Conservation (phyloP, 2,113 vertebrate genomes). For the Anhinga anhinga region DNA sequence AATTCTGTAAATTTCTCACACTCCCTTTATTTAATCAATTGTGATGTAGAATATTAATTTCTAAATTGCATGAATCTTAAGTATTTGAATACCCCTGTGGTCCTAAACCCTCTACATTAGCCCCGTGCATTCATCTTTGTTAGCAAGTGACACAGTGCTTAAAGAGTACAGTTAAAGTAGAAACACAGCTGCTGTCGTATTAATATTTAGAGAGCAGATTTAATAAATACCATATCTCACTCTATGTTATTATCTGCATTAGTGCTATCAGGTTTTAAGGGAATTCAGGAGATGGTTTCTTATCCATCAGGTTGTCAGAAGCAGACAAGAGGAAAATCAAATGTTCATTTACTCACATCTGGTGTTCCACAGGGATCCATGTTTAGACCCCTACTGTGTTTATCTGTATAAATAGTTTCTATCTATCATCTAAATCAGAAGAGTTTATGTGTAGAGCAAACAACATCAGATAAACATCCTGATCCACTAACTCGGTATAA, state of each 20-base stretch:
- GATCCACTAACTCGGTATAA: background rate
- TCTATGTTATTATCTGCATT: constrained; percentile 65
- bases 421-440: constrained; percentile 81
- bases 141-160: constrained; percentile 67
- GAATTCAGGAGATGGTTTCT: constrained; percentile 76
- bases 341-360: constrained; percentile 78
- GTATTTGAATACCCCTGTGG: constrained; percentile 42
- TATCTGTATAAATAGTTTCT: constrained; percentile 81
- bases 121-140: constrained; percentile 70
- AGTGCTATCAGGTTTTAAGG: constrained; percentile 71
- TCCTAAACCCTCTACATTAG: constrained; percentile 34
- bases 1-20: constrained; percentile 50
- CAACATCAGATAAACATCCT: constrained; percentile 45
- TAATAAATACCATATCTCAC: constrained; percentile 75
- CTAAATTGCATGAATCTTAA: constrained; percentile 56
- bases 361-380: constrained; percentile 70
- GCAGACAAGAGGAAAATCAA: constrained; percentile 75
- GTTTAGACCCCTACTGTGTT: constrained; percentile 77
- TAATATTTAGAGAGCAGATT: constrained; percentile 79
- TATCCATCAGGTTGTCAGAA: constrained; percentile 81
- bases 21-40: constrained; percentile 58
- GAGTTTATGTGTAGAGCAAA: constrained; percentile 63
- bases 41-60: constrained; percentile 67
- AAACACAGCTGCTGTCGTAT: constrained; percentile 74
- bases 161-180: constrained; percentile 64